Evolutionary conservation across 2,888 invertebrate genomes (phyloP), one percentile per base, ranked within the genome.

Genomic region (Archips xylosteana): DNA sequence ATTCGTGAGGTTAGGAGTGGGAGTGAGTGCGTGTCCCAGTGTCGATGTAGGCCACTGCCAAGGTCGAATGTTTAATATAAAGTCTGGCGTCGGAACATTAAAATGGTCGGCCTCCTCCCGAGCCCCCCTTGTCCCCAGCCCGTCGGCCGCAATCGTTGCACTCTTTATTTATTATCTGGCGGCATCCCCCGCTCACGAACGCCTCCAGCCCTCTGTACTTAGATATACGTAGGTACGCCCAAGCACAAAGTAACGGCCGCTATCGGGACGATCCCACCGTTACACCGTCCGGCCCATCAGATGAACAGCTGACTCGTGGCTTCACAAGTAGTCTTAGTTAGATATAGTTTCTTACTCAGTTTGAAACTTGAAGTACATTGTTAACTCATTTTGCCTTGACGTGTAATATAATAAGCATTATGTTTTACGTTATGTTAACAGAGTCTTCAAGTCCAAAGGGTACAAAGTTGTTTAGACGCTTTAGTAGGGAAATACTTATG

Each of bases 41-140:
- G 92, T 89, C 92, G 88, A 94, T 94, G 93, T 94, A 92, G 94
- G 94, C 92, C 94, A 94, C 85, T 94, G 94, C 85, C 94, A 94
- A 94, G 94, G 94, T 91, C 92, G 94, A 94, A 94, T 94, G 94
- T 94, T 94, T 94, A 94, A 94, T 94, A 94, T 94, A 94, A 94
- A 94, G 94, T 93, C 94, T 93, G 94, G 92, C 91, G 92, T 87
- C 91, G 92, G 90, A 90, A 93, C 94, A 94, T 94, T 94, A 94
- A 94, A 94, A 93, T 94, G 94, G 92, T 93, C 92, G 91, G 89
- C 88, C 92, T 89, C 90, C 89, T 91, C 92, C 91, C 84, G 86
- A 86, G 85, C 88, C 91, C 92, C 91, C 89, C 87, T 89, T 87
- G 86, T 87, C 87, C 89, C 87, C 82, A 81, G 83, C 83, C 83